Evolutionary conservation across 1,140 invertebrate species (phyloP), one percentile per base, ranked within the genome.

Genomic region (Drosophila micromelanica): DNA sequence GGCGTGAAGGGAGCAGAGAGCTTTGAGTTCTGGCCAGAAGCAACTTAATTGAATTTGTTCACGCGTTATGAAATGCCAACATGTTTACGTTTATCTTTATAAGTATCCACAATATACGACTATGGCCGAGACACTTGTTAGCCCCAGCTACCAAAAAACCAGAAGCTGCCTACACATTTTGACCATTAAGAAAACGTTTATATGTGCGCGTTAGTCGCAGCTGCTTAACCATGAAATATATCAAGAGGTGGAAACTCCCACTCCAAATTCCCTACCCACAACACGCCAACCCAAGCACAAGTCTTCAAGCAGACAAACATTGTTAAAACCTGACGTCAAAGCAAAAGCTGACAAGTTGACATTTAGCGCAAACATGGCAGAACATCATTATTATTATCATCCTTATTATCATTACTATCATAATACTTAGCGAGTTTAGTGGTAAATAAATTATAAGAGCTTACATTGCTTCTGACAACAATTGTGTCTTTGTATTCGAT

Each of bases 21-120:
- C 32, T 30, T 35, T 35, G 40, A 35, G 32, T 35, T 8, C 7
- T 11, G 13, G 37, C 42, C 40, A 40, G 42, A 67, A 64, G 54
- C 52, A 70, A 72, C 82, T 86, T 87, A 86, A 86, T 86, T 86
- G 82, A 86, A 86, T 86, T 86, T 87, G 78, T 72, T 87, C 78
- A 87, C 74, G 82, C 78, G 74, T 86, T 86, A 87, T 86, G 81
- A 78, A 81, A 87, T 87, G 76, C 37, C 70, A 49, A 69, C 56
- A 61, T 73, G 64, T 69, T 68, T 60, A 55, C 48, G 71, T 63
- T 70, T 70, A 63, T 70, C 51, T 70, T 48, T 42, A 32, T 48
- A 54, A 45, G 56, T 54, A 46, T 46, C 42, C 32, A 43, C 55
- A 57, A 57, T 45, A 30, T 57, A 32, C 55, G 40, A 37, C 30